Evolutionary conservation across 2,888 invertebrate species (phyloP).

Genomic region (Lamellibrachia columna): DNA sequence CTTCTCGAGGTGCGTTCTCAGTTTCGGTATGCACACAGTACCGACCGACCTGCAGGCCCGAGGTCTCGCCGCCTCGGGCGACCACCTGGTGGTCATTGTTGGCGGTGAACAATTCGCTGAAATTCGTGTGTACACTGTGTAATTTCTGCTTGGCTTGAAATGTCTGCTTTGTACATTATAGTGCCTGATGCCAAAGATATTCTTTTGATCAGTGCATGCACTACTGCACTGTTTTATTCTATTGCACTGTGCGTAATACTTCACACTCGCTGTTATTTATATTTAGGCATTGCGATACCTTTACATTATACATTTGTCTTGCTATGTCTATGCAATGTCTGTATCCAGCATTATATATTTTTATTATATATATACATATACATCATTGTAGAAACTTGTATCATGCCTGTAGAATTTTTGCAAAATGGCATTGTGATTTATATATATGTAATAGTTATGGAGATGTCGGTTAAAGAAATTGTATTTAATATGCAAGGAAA

Average conservation of each 20-base stretch:
- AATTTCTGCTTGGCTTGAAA: not conserved
- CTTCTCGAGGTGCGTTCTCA: constrained; percentile 27
- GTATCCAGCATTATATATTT: not conserved
- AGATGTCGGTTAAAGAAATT: not conserved
- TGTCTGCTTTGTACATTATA: not conserved
- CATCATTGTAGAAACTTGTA: not conserved
- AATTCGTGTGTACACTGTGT: constrained; percentile 30
- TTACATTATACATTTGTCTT: constrained; percentile 16
- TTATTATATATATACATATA: constrained; percentile 17
- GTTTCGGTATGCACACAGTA: constrained; percentile 20
- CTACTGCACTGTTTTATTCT: not conserved
- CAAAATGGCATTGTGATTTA: not conserved
- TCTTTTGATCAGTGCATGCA: not conserved
- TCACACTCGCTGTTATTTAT: not conserved
- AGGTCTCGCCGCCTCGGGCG: constrained; percentile 17
- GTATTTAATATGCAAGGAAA: not conserved
- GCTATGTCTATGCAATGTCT: not conserved
- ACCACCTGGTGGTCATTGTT: constrained; percentile 31
- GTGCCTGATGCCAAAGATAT: not conserved
- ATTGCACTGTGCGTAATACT: not conserved
- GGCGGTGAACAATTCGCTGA: constrained; percentile 33
- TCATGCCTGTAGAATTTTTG: not conserved
- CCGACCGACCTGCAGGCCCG: not conserved
- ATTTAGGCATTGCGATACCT: not conserved
- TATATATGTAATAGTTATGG: not conserved